Base-by-base conservation (phyloP, 2,113 vertebrate genomes). In the Psophia crepitans region DNA sequence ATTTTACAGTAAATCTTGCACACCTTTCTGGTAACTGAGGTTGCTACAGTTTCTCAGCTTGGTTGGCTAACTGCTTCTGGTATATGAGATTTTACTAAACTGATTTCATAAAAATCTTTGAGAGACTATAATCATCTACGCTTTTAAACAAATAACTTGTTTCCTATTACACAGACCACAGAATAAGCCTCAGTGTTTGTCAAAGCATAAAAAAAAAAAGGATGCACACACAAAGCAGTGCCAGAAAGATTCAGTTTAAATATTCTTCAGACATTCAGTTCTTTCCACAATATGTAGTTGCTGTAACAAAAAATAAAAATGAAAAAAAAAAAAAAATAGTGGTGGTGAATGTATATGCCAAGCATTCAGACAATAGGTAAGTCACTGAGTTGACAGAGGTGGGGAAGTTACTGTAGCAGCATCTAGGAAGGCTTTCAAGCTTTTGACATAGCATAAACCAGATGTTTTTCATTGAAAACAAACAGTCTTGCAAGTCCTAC, bases 81-180 rank as follows among this genome's bases (percentile, higher is more conserved):
- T 75, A 35, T 43, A 46, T 53, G 28, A 78, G 30, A 57, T 48
- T 78, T 82, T 89, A 87, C 33, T 84, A 74, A 77, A 37, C 60
- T 54, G 32, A 69, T 87, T 76, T 84, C 58, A 77, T 74, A 83
- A 74, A 90, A 83, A 73, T 65, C 58, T 83, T 60, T 44, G 9
- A 32, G 70, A 32, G 35, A 61, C 54, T 64, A 77, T 70, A 78
- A 93, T 77, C 68, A 95, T 65, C 79, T 71, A n/a, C 69, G 54
- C 76, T 97, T 84, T 87, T 64, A 95, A 93, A 91, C 32, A 84
- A 94, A 44, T 61, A 89, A 69, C 30, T 69, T 73, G 17, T 49
- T 93, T 84, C 39, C 49, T 32, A 93, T 60, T 26, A 94, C 0
- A 1, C 0, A 77, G 58, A 27, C 44, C 49, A 83, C 46, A 65